These are phyloP conservation scores for Acanthurus leucopareius DNA, from an alignment of 2,797 vertebrate genomes.

Conservation along the genomic window DNA sequence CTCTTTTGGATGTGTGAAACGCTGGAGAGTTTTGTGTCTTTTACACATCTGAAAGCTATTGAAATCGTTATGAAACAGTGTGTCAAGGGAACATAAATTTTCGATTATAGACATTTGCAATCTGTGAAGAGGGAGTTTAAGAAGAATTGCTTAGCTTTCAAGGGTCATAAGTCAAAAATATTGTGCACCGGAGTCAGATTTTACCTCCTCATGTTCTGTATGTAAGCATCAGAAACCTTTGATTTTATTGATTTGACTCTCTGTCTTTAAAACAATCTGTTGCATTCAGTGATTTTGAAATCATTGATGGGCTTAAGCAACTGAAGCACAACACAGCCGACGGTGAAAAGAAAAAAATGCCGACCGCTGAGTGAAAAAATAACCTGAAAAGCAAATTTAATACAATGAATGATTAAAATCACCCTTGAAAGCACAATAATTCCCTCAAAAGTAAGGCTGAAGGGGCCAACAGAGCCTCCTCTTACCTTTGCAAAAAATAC, in stretches of 20 bases:
- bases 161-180: too few relatives aligned
- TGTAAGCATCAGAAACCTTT: neutral
- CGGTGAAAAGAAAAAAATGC: slow-evolving; percentile 4
- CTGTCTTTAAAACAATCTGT: neutral
- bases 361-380: neutral
- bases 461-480: neutral
- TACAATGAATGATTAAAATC: slow-evolving; percentile 6
- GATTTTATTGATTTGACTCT: neutral
- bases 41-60: too few relatives aligned
- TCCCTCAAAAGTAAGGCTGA: neutral
- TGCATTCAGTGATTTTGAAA: neutral
- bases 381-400: slow-evolving; percentile 4
- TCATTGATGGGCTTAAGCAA: neutral
- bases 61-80: too few relatives aligned
- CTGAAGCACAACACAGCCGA: neutral
- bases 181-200: too few relatives aligned
- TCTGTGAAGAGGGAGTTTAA: too few relatives aligned
- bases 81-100: too few relatives aligned
- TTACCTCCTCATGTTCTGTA: too few relatives aligned
- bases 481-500: neutral
- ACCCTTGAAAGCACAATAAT: neutral
- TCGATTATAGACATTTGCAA: too few relatives aligned
- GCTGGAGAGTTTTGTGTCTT: too few relatives aligned
- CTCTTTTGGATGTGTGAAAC: too few relatives aligned
- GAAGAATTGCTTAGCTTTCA: too few relatives aligned